Evolutionary conservation across 2,797 vertebrate genomes (phyloP), one percentile per base, ranked within the genome.

Genomic region (Enteromius anoplus): DNA sequence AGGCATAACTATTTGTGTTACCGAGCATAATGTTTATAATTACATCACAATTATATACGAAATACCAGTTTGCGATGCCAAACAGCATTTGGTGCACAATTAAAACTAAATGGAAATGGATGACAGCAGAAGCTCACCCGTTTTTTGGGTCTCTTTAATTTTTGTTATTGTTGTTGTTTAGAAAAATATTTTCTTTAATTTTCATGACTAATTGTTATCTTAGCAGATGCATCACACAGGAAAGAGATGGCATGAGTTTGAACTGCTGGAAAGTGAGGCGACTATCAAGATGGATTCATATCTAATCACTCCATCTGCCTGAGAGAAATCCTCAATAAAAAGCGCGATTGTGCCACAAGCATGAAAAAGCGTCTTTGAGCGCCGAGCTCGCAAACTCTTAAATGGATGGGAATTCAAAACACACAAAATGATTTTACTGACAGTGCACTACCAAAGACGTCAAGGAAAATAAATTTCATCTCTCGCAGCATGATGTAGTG

Each of bases 361-460:
- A 75, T 82, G 72, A 85, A 81, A 87, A 86, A 81, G 80, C 55
- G 34, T 19, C 40, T 73, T 64, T 80, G 73, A 86, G 79, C 75
- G 11, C 29, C 51, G 71, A 76, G 77, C 68, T 72, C 77, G 76
- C 70, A 82, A 55, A 77, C 62, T 75, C 72, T 47, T 80, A 83
- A 80, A 87, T 71, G 17, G 62, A 90, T 88, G 81, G 58, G 71
- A 87, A 62, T 89, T 90, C 84, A 91, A 90, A 91, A 87, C 79
- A 78, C 85, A 89, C 86, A 89, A 82, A 89, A 91, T 91, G 85
- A 86, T 88, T 89, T 87, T 64, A 76, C 81, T 85, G 84, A 89
- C 86, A 85, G 75, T 58, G 78, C 86, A 86, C 53, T 73, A 81
- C 65, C 78, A 34, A 80, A 88, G 71, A 82, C 88, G 90, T 91